A percentile compares a stretch with the other conserved stretches of the same genome.
Evolutionary conservation across 2,888 invertebrate species (phyloP).

Genomic region (Trachelus stipa): DNA sequence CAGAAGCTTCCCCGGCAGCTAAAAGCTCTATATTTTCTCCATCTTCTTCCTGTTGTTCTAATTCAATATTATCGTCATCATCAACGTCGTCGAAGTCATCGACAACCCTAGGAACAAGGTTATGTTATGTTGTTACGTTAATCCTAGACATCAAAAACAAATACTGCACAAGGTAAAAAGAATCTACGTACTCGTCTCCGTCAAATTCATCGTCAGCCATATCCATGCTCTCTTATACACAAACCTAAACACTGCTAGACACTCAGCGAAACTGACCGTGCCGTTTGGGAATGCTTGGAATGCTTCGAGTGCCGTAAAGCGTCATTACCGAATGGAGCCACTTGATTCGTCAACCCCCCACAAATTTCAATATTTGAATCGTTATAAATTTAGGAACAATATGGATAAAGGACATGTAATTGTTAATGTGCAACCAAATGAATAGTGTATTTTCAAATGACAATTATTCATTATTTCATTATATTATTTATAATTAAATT

Average conservation of each 20-base stretch:
- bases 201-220: conserved; percentile 93
- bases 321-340: not conserved
- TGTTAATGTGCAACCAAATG: not conserved
- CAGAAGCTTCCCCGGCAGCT: conserved; percentile 81
- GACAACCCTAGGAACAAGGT: conserved; percentile 69
- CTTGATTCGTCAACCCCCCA: no score
- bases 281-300: no score
- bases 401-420: not conserved
- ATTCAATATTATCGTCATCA: conserved; percentile 88
- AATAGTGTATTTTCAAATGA: not conserved
- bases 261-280: no score
- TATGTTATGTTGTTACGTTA: conserved; percentile 10
- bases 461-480: not conserved
- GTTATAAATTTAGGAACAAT: not conserved
- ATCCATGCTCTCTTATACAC: not conserved
- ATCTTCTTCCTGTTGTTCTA: conserved; percentile 89
- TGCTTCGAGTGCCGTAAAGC: not conserved
- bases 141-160: not conserved
- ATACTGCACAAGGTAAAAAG: conserved; percentile 5
- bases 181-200: conserved; percentile 74
- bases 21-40: conserved; percentile 88
- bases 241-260: no score
- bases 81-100: conserved; percentile 93
- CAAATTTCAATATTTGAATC: not conserved
- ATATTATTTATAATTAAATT: not conserved